Conservation (phyloP, 2,113 vertebrate species). For the Gallinago paraguaiae region DNA sequence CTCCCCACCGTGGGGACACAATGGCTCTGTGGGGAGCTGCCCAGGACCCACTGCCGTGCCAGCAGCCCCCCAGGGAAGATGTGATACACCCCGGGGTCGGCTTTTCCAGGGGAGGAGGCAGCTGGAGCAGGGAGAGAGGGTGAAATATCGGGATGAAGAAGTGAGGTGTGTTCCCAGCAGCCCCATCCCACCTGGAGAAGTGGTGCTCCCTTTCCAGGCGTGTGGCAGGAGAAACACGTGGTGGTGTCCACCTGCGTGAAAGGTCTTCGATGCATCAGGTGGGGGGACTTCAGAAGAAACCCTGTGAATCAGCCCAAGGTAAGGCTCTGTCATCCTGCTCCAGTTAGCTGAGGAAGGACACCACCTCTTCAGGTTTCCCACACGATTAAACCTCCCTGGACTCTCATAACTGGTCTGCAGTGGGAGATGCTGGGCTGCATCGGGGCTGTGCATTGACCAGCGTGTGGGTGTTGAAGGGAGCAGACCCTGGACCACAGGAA, state of each 20-base stretch:
- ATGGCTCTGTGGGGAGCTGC: neutral
- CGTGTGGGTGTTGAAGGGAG: neutral
- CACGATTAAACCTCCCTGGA: neutral
- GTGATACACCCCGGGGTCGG: neutral
- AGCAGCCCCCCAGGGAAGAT: neutral
- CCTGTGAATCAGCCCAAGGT: neutral
- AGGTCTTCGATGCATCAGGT: fast-evolving
- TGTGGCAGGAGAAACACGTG: neutral
- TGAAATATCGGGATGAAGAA: neutral
- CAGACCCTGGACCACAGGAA: neutral
- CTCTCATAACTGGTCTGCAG: neutral
- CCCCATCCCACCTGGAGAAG: neutral
- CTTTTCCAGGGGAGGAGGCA: neutral
- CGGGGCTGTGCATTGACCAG: fast-evolving
- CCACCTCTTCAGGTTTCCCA: neutral
- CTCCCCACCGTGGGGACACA: neutral
- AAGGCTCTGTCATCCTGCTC: neutral
- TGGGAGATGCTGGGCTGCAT: too few species aligned
- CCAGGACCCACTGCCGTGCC: fast-evolving
- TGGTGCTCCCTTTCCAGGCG: neutral
- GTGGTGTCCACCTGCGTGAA: neutral
- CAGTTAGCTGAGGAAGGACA: neutral
- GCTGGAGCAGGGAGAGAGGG: neutral
- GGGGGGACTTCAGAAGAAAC: neutral
- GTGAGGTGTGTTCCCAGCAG: neutral